Base-by-base conservation (phyloP, 1,140 invertebrate genomes). In the Chymomyza costata region DNA sequence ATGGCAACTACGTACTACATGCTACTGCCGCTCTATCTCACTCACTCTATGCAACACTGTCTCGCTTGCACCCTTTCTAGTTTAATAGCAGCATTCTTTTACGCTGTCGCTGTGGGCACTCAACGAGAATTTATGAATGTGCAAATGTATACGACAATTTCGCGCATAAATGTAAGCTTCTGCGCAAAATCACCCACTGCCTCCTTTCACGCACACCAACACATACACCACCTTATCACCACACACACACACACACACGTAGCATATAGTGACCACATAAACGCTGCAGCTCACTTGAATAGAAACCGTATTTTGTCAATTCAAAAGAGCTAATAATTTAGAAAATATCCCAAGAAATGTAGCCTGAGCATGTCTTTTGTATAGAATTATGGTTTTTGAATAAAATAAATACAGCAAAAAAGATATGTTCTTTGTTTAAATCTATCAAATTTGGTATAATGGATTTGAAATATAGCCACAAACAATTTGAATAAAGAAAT, bases 91-190 rank as follows among this genome's bases (percentile, higher is more conserved):
- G 47, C 65, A 76, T 71, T 78, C 71, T 61, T 55, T 52, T 50
- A 58, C 43, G 46, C 48, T 51, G 73, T 67, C 74, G 67, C 74
- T 80, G 65, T 57, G 63, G 73, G 64, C 74, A 73, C 73, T 80
- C 73, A 73, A 73, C 73, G 64, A 81, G 74, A 80, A 80, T 80
- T 80, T 80, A 80, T 80, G 73, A 80, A 80, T 80, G 73, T 80
- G 73, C 73, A 80, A 80, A 80, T 80, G 73, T 78, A 65, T 73
- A 81, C 73, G 73, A 78, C 73, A 80, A 76, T 76, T 76, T 76
- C 73, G 73, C 71, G 66, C 73, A 78, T 76, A 76, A 76, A 78
- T 80, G 71, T 76, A 80, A 76, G 71, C 70, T 76, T 55, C 67
- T 57, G 66, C 62, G 10, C 5, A 6, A 6, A 28, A 5, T 28